These are phyloP conservation scores for Polyodon spathula DNA, from an alignment of 2,113 vertebrate species.

Conservation along the genomic window DNA sequence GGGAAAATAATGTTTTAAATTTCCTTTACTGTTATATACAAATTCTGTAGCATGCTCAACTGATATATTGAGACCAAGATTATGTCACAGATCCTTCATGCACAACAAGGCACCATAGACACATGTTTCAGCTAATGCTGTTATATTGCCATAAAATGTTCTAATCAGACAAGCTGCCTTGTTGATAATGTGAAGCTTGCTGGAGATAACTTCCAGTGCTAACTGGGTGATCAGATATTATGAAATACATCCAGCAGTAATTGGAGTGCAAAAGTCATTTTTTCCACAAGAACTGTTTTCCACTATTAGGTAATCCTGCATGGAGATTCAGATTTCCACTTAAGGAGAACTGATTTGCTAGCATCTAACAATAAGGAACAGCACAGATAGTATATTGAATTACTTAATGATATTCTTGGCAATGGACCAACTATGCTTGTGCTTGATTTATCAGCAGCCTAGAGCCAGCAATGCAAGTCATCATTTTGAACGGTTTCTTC, in stretches of 20 bases:
- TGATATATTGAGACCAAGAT: too few species aligned
- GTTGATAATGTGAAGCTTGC: too few species aligned
- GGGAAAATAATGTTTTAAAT: too few species aligned
- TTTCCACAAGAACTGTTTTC: constrained; percentile 1
- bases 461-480: background rate
- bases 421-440: background rate
- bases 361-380: background rate
- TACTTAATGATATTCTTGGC: constrained; percentile 4
- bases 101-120: too few species aligned
- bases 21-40: too few species aligned
- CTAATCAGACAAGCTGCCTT: too few species aligned
- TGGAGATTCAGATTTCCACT: background rate
- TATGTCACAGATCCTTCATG: too few species aligned
- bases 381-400: background rate
- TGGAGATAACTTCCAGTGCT: too few species aligned
- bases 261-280: background rate
- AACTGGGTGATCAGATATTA: too few species aligned
- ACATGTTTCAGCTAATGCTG: too few species aligned
- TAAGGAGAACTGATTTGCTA: constrained; percentile 5
- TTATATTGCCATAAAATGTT: too few species aligned
- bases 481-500: background rate
- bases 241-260: background rate
- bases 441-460: background rate
- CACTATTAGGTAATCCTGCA: background rate
- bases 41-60: too few species aligned